Conservation (phyloP, 2,888 invertebrate species). For the Hemithea aestivaria region DNA sequence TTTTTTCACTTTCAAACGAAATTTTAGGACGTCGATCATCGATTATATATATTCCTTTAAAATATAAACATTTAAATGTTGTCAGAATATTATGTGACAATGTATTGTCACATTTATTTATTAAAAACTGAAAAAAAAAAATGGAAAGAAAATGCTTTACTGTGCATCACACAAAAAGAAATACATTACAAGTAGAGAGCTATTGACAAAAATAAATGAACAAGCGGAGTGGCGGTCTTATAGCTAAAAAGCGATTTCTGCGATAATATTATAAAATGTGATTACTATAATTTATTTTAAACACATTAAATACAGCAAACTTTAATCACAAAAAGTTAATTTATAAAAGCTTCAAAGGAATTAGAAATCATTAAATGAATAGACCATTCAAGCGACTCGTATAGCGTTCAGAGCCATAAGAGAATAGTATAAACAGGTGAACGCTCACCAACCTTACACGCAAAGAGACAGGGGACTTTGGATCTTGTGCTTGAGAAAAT, state of each 20-base stretch:
- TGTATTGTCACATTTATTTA: no score
- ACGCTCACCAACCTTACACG: slow-evolving; percentile 6
- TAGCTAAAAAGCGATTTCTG: no score
- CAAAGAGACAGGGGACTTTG: background rate
- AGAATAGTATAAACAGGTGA: slow-evolving; percentile 15
- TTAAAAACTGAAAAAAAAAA: no score
- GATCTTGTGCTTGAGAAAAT: background rate
- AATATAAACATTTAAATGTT: slow-evolving; percentile 1
- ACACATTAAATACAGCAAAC: slow-evolving; percentile 13
- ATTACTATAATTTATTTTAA: slow-evolving; percentile 8
- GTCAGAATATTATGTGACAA: slow-evolving; percentile 1
- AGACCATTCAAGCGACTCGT: slow-evolving; percentile 17
- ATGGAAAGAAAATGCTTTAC: no score
- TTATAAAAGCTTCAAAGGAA: slow-evolving; percentile 6
- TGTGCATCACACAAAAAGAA: no score
- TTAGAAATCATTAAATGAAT: slow-evolving; percentile 16
- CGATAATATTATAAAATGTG: no score
- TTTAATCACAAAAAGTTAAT: background rate
- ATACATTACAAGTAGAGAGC: no score
- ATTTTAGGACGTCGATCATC: no score
- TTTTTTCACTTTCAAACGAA: no score
- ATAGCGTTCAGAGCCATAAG: slow-evolving; percentile 13
- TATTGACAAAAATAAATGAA: no score
- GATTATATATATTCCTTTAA: no score
- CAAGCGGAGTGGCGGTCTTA: no score